Conservation (phyloP, 1,140 invertebrate species). For the Cydia strobilella region DNA sequence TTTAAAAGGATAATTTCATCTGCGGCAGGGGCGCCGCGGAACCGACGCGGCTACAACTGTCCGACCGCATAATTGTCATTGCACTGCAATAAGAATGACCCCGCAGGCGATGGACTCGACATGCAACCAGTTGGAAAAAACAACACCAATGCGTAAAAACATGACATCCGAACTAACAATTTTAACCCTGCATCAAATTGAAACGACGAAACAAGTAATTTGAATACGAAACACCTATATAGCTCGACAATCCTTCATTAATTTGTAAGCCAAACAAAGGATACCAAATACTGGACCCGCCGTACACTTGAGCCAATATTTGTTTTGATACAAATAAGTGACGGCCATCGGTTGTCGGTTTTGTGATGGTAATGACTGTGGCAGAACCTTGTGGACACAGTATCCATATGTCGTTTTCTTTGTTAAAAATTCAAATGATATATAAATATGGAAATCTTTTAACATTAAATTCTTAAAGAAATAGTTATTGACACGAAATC, state of each 20-base stretch:
- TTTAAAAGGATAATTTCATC: constrained; percentile 71
- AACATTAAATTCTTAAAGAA: constrained; percentile 24
- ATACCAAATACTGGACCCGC: constrained; percentile 66
- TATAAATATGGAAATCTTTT: constrained; percentile 44
- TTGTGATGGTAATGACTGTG: constrained; percentile 74
- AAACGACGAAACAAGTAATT: constrained; percentile 41
- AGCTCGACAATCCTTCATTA: constrained; percentile 71
- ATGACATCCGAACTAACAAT: background rate
- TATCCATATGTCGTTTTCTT: constrained; percentile 38
- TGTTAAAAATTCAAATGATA: constrained; percentile 39
- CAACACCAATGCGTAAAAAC: background rate
- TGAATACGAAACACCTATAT: constrained; percentile 50
- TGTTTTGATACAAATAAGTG: constrained; percentile 74
- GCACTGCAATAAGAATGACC: constrained; percentile 13
- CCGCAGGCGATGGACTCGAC: constrained; percentile 31
- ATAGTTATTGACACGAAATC: constrained; percentile 35
- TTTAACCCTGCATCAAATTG: constrained; percentile 39
- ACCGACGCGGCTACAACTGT: constrained; percentile 46
- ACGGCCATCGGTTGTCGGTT: constrained; percentile 68
- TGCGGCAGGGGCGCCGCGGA: constrained; percentile 48
- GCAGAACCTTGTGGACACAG: constrained; percentile 60
- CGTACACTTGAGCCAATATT: constrained; percentile 75
- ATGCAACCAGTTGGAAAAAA: constrained; percentile 32
- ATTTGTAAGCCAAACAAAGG: constrained; percentile 66
- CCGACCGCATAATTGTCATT: constrained; percentile 36